Percentiles rank a stretch among this genome's conserved stretches.
Evolutionary conservation across 2,888 invertebrate genomes (phyloP).

Genomic region (Cerastis leucographa): DNA sequence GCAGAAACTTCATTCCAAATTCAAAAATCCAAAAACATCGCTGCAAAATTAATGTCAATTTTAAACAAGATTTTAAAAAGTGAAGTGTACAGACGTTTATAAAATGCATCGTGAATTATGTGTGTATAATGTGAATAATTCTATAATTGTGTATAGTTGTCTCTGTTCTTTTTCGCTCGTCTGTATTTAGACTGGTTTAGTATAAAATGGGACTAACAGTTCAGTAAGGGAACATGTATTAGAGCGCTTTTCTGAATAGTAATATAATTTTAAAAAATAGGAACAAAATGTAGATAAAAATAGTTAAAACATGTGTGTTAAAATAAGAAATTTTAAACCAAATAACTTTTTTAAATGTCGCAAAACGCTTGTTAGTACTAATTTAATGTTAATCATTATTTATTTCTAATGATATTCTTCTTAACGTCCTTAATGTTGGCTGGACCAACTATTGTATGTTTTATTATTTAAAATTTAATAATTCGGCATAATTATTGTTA

Average conservation of each 20-base stretch:
- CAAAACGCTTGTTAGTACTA: constrained; percentile 70
- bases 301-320: constrained; percentile 74
- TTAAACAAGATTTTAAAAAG: constrained; percentile 65
- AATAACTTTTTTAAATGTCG: constrained; percentile 70
- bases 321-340: constrained; percentile 69
- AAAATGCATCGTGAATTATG: constrained; percentile 71
- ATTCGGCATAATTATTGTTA: constrained; percentile 68
- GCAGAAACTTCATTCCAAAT: constrained; percentile 49
- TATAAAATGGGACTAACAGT: constrained; percentile 60
- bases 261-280: constrained; percentile 69
- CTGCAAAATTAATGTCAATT: constrained; percentile 71
- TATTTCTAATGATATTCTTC: constrained; percentile 68
- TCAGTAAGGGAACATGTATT: constrained; percentile 69
- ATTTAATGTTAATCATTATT: constrained; percentile 65
- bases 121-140: constrained; percentile 77
- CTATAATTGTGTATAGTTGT: constrained; percentile 69
- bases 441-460: constrained; percentile 73
- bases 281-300: constrained; percentile 73
- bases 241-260: constrained; percentile 73
- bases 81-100: constrained; percentile 68
- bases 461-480: constrained; percentile 58
- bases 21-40: constrained; percentile 52
- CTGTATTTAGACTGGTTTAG: constrained; percentile 67
- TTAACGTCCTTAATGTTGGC: constrained; percentile 72
- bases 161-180: constrained; percentile 67